Conservation (phyloP, 2,113 vertebrate genomes). For the Cheilinus undulatus region DNA sequence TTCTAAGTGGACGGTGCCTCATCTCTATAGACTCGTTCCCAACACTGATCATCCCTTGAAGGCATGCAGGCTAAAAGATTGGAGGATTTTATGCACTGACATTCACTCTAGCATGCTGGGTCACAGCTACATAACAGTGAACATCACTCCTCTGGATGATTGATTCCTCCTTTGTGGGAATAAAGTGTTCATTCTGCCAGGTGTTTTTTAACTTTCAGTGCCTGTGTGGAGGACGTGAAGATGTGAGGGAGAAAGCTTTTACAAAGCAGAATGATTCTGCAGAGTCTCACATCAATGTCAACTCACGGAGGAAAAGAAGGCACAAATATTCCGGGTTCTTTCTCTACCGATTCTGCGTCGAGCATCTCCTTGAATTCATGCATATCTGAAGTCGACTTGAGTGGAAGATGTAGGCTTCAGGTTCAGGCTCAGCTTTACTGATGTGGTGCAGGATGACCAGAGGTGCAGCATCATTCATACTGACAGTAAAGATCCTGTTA, state of each 20-base stretch:
- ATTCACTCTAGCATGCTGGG: not conserved
- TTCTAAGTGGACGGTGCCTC: slow-evolving; percentile 1
- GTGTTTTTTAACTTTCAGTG: slow-evolving; percentile 21
- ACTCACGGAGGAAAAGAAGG: not conserved
- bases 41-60: slow-evolving; percentile 19
- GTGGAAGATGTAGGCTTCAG: slow-evolving; percentile 6
- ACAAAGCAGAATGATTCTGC: slow-evolving; percentile 38
- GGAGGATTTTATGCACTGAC: slow-evolving; percentile 4
- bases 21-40: slow-evolving; percentile 20
- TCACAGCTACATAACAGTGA: not conserved
- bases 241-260: slow-evolving; percentile 30
- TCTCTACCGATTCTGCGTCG: slow-evolving; percentile 3
- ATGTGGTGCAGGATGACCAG: slow-evolving; percentile 24
- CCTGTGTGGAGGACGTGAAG: not conserved
- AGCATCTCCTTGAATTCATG: not conserved
- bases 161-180: slow-evolving; percentile 17
- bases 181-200: slow-evolving; percentile 5
- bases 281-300: slow-evolving; percentile 38
- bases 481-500: slow-evolving; percentile 47
- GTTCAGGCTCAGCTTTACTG: slow-evolving; percentile 11
- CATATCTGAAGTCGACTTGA: not conserved
- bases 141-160: slow-evolving; percentile 16
- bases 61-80: not conserved
- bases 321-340: slow-evolving; percentile 8
- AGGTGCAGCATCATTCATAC: slow-evolving; percentile 55